These are phyloP conservation scores for Glomeris marginata DNA, from an alignment of 2,888 invertebrate genomes.

Conservation along the genomic window DNA sequence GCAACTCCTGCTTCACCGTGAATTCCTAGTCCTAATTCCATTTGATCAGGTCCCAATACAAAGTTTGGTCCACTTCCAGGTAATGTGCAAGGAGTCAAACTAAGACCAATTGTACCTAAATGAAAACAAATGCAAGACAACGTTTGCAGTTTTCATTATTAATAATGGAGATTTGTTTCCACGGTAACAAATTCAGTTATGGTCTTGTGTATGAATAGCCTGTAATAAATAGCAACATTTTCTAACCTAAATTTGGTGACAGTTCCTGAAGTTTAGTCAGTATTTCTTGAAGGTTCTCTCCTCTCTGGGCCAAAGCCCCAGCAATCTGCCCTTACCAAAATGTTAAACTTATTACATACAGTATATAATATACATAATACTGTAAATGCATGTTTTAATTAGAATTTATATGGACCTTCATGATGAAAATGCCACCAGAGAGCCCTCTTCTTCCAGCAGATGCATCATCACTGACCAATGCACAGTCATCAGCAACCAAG, in stretches of 20 bases:
- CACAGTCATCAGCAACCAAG: constrained; percentile 54
- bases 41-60: constrained; percentile 43
- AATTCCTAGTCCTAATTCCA: constrained; percentile 49
- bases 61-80: constrained; percentile 49
- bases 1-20: constrained; percentile 39
- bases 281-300: constrained; percentile 42
- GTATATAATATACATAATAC: too few species aligned
- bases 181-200: too few species aligned
- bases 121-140: not conserved
- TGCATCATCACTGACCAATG: constrained; percentile 32
- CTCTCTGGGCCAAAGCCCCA: constrained; percentile 54
- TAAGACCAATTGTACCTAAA: constrained; percentile 53
- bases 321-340: constrained; percentile 49
- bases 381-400: too few species aligned
- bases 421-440: constrained; percentile 39
- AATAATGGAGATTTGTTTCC: too few species aligned
- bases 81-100: constrained; percentile 48
- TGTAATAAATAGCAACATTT: too few species aligned
- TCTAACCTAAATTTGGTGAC: constrained; percentile 6
- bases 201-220: too few species aligned
- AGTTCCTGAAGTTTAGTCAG: constrained; percentile 29
- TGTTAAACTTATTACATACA: too few species aligned
- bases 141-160: not conserved
- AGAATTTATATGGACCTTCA: constrained; percentile 25
- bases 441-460: constrained; percentile 47